Percentiles rank a stretch among this genome's conserved stretches.
Evolutionary conservation across 2,797 vertebrate species (phyloP).

Genomic region (Phrynocephalus vlangalii): DNA sequence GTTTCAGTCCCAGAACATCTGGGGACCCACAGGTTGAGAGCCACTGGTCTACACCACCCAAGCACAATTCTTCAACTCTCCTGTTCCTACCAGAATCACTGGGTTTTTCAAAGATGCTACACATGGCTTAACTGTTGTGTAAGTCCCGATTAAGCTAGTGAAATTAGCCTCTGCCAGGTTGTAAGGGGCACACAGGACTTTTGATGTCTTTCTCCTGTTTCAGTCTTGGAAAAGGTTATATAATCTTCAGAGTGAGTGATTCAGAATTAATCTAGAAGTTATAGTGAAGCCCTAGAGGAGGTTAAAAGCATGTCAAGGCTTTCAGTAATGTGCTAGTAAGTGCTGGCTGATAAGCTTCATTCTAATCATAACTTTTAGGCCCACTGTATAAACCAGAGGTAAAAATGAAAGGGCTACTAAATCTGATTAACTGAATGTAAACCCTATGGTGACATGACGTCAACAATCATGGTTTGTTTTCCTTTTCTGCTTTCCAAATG

Average conservation of each 20-base stretch:
- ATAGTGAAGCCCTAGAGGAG: neutral
- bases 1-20: too few relatives aligned
- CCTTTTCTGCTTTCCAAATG: neutral
- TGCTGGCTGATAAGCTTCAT: neutral
- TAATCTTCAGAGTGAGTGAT: slow-evolving; percentile 16
- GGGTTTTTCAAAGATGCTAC: neutral
- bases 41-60: neutral
- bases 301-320: neutral
- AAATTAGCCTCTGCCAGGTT: neutral
- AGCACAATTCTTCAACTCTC: neutral
- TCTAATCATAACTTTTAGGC: neutral
- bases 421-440: neutral
- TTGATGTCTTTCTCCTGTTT: neutral
- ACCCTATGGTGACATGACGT: neutral
- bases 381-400: neutral
- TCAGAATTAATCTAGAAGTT: neutral
- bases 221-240: fast-evolving
- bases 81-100: neutral
- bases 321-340: neutral
- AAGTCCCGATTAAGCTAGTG: neutral
- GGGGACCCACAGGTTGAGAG: too few relatives aligned
- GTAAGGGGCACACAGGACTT: neutral
- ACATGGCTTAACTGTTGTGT: neutral
- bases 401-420: neutral
- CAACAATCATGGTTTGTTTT: neutral